These are phyloP conservation scores for Macaca fascicularis DNA, from an alignment of 2,113 vertebrate genomes.

Conservation along the genomic window T2T-MFA8v1.1 NC_088385.1:88827501-88828000, in stretches of 20 bases:
- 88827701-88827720: not conserved
- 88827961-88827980: not conserved
- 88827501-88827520: not conserved
- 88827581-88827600: not conserved
- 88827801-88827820: not conserved
- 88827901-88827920: not conserved
- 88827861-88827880: not conserved
- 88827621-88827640: not conserved
- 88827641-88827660: not conserved
- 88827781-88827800: not conserved
- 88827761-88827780: not conserved
- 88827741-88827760: not conserved
- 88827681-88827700: not conserved
- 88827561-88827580: not conserved
- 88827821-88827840: not conserved
- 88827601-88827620: not conserved
- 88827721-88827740: not conserved
- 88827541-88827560: not conserved
- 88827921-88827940: not conserved
- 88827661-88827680: not conserved
- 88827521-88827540: not conserved
- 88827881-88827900: not conserved
- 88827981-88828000: not conserved
- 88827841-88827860: not conserved
- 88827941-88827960: not conserved